A percentile compares a stretch with the other conserved stretches of the same genome.
phyloP scores from a whole-genome alignment of 53 echinoderm and acorn worm genomes.

The Stichopus horrens region DNA sequence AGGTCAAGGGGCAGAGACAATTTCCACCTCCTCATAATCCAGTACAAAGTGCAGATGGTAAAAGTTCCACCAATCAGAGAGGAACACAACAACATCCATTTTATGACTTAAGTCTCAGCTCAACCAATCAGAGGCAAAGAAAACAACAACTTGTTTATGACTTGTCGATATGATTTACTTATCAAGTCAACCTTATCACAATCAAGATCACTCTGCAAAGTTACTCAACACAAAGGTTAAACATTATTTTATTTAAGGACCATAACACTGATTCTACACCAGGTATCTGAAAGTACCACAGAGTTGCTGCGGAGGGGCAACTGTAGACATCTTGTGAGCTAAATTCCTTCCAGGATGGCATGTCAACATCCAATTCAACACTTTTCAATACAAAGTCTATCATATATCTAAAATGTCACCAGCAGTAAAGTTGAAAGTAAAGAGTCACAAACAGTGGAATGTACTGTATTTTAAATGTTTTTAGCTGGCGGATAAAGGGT shows the following conservation, averaged over 20 bases:
- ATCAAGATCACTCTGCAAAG: conserved; percentile 11
- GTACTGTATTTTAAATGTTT: background rate
- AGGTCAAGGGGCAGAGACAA: background rate
- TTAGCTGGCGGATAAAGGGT: too few relatives aligned
- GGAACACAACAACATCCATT: background rate
- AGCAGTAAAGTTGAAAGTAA: background rate
- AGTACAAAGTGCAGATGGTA: background rate
- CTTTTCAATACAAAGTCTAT: background rate
- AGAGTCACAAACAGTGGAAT: background rate
- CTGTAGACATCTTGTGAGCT: background rate
- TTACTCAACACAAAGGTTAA: conserved; percentile 14
- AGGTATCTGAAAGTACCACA: too few relatives aligned
- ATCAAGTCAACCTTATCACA: background rate
- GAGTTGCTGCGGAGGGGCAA: too few relatives aligned
- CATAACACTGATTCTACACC: too few relatives aligned
- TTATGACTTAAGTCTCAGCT: background rate
- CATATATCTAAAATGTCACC: background rate
- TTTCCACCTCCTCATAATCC: background rate
- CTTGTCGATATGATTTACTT: conserved; percentile 10
- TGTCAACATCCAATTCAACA: background rate
- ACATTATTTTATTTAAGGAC: too few relatives aligned
- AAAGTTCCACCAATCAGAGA: background rate
- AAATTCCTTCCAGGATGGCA: background rate
- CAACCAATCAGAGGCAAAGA: background rate
- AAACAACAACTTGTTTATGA: background rate